Evolutionary conservation across 2,888 invertebrate genomes (phyloP), one percentile per base, ranked within the genome.

Genomic region (Parascotia fuliginaria): DNA sequence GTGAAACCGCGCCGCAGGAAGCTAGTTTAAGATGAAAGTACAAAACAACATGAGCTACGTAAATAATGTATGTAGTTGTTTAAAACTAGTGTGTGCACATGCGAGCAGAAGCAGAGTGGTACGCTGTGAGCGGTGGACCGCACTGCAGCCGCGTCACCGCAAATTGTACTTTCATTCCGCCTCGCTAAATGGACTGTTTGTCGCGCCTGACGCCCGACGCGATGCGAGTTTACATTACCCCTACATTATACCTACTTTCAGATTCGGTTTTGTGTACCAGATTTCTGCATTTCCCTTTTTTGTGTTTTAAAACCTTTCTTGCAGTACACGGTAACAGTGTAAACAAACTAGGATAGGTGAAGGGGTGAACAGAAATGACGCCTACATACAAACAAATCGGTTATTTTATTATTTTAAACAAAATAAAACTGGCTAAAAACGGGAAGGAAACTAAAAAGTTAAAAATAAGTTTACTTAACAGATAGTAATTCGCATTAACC

Each of bases 131-230:
- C 60, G 65, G 62, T 44, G 61, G 53, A 65, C 62, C 69, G 69
- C 67, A 67, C 62, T 60, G 61, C 65, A 71, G 62, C 78, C 61
- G 48, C 64, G 51, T 63, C 65, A 61, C 81, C 83, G 61, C 83
- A 83, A 84, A 85, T 83, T 78, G 78, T 77, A 81, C 79, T 84
- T 79, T 81, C 77, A 84, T 84, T 80, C 71, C 73, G 71, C 74
- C 67, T 61, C 73, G 75, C 73, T 79, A 77, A 79, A 75, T 67
- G 75, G 70, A 73, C 74, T 78, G 81, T 81, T 81, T 83, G 77
- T 77, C 74, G 73, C 71, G 60, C 60, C 46, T 57, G 51, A 58
- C 36, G 19, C 36, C 29, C 50, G 50, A 52, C 54, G 46, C 44
- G 41, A 50, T 52, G 54, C 48, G 54, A 61, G 71, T 70, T 69